A percentile compares a stretch with the other conserved stretches of the same genome.
Conservation (phyloP, 2,888 invertebrate species). For the Drosophila anceps region DNA sequence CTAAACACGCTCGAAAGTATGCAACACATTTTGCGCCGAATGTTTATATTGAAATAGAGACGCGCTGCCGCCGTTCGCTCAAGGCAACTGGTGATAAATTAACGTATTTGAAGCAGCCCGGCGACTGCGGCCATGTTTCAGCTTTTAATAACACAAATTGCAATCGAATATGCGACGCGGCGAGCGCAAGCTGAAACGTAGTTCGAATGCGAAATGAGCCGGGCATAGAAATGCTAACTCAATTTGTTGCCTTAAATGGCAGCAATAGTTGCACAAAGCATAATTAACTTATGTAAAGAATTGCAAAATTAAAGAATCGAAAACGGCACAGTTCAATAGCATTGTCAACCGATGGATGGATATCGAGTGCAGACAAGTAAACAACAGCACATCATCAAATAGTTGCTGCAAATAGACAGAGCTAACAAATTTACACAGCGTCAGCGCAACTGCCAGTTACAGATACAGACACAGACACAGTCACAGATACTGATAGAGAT, state of each 20-base stretch:
- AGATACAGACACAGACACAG: slow-evolving; percentile 13
- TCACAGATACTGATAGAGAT: slow-evolving; percentile 8
- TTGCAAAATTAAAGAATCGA: slow-evolving; percentile 3
- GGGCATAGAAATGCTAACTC: slow-evolving; percentile 38
- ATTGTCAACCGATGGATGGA: slow-evolving; percentile 10
- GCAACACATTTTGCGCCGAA: slow-evolving; percentile 30
- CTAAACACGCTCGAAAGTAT: slow-evolving; percentile 30
- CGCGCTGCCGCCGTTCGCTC: slow-evolving; percentile 3
- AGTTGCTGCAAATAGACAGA: slow-evolving; percentile 28
- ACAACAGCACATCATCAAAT: slow-evolving; percentile 16
- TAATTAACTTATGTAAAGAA: slow-evolving; percentile 42
- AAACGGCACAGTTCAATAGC: slow-evolving; percentile 6
- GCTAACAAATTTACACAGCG: slow-evolving; percentile 30
- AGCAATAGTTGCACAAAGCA: slow-evolving; percentile 22
- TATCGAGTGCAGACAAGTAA: slow-evolving; percentile 13
- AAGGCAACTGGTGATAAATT: slow-evolving; percentile 57
- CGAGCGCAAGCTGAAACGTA: slow-evolving; percentile 47
- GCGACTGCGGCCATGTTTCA: slow-evolving; percentile 43
- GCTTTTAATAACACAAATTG: slow-evolving; percentile 78
- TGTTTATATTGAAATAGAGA: slow-evolving; percentile 19
- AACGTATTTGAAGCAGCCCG: slow-evolving; percentile 65
- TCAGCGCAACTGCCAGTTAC: slow-evolving; percentile 15
- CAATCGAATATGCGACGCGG: slow-evolving; percentile 64
- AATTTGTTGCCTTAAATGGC: slow-evolving; percentile 50
- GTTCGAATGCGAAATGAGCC: slow-evolving; percentile 63